phyloP scores from a whole-genome alignment of 2,797 vertebrate genomes.

The Amphiprion clarkii region DNA sequence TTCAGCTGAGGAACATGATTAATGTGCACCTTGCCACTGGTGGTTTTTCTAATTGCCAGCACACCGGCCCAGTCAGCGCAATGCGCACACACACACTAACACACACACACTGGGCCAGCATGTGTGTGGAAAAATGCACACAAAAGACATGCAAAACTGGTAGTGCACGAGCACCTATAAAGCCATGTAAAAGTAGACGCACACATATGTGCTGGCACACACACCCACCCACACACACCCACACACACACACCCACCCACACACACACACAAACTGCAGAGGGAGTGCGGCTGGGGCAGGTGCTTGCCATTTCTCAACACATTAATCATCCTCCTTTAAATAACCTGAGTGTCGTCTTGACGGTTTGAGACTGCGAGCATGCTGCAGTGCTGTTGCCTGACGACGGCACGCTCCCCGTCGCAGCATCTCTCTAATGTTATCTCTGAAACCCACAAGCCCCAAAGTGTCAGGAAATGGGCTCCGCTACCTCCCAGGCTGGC shows the following conservation, averaged over 20 bases:
- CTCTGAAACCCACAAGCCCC: slow-evolving; percentile 80
- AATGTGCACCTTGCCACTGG: slow-evolving; percentile 84
- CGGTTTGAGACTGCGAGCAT: slow-evolving; percentile 78
- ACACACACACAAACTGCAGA: slow-evolving; percentile 42
- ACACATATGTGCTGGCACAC: slow-evolving; percentile 34
- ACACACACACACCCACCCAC: slow-evolving; percentile 34
- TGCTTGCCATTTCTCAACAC: slow-evolving; percentile 82
- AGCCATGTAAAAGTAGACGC: slow-evolving; percentile 43
- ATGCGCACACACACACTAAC: slow-evolving; percentile 68
- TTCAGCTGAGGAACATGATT: slow-evolving; percentile 84
- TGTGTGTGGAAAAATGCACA: slow-evolving; percentile 45
- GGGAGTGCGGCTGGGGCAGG: slow-evolving; percentile 78
- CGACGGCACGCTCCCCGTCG: slow-evolving; percentile 70
- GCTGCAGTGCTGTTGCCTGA: slow-evolving; percentile 79
- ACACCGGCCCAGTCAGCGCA: slow-evolving; percentile 82
- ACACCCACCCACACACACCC: slow-evolving; percentile 7
- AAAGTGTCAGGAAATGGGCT: slow-evolving; percentile 74
- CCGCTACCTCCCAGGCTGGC: slow-evolving; percentile 47
- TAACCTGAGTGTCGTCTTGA: slow-evolving; percentile 86
- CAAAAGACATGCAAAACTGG: slow-evolving; percentile 46
- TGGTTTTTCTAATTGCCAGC: slow-evolving; percentile 87
- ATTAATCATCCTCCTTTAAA: slow-evolving; percentile 89
- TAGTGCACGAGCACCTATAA: slow-evolving; percentile 14
- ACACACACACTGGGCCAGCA: neutral
- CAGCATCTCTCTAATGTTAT: slow-evolving; percentile 79